Evolutionary conservation across 2,888 invertebrate species (phyloP).

Genomic region (Papilio demoleus): DNA sequence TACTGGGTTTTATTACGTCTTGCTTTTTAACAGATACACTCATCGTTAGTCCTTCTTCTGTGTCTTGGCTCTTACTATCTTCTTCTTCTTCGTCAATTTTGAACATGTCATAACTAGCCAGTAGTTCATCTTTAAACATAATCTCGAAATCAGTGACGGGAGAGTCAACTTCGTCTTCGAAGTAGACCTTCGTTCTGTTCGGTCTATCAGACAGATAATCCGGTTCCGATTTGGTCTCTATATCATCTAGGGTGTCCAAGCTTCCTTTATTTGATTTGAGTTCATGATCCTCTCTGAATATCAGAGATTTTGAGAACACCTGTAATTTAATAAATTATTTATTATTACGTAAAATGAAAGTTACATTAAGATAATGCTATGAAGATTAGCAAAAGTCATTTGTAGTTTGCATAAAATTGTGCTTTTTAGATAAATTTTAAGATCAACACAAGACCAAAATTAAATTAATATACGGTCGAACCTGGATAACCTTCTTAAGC

Average conservation of each 20-base stretch:
- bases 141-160: conserved; percentile 81
- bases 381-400: no score
- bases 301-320: conserved; percentile 80
- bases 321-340: conserved; percentile 47
- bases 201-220: conserved; percentile 72
- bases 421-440: no score
- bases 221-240: conserved; percentile 78
- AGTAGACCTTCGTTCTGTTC: conserved; percentile 77
- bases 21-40: conserved; percentile 72
- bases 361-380: background rate
- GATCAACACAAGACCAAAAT: no score
- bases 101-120: conserved; percentile 71
- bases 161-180: conserved; percentile 78
- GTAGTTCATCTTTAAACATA: conserved; percentile 80
- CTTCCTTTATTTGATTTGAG: conserved; percentile 66
- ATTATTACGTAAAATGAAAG: conserved; percentile 46
- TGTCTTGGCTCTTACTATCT: conserved; percentile 66
- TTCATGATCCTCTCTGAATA: conserved; percentile 78
- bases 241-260: conserved; percentile 66
- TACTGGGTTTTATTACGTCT: conserved; percentile 74
- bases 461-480: no score
- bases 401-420: no score
- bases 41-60: conserved; percentile 76
- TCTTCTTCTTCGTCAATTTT: conserved; percentile 79
- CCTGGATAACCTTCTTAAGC: no score